These are phyloP conservation scores for Calidris pygmaea DNA, from an alignment of 2,113 vertebrate species.

Conservation along the genomic window DNA sequence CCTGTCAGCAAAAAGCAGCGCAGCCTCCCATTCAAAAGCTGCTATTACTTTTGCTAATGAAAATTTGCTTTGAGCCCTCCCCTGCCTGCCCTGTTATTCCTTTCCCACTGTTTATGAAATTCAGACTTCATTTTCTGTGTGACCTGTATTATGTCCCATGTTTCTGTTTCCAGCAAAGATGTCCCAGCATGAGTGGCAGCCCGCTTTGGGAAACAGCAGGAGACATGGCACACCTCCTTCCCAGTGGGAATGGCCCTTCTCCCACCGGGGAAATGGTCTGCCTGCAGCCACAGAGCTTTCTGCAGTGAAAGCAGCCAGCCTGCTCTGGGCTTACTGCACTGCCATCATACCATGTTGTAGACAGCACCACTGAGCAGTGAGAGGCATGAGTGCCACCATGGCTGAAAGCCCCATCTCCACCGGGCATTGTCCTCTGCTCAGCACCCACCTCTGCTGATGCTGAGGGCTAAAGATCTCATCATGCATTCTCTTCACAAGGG, in stretches of 20 bases:
- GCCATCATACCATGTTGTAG: neutral
- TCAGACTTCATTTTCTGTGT: neutral
- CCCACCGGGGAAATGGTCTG: neutral
- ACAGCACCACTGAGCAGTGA: neutral
- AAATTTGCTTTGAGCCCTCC: neutral
- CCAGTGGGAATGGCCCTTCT: neutral
- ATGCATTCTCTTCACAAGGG: neutral
- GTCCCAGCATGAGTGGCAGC: neutral
- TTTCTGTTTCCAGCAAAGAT: neutral
- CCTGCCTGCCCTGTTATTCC: neutral
- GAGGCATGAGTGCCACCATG: neutral
- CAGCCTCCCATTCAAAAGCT: neutral
- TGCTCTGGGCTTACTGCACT: neutral
- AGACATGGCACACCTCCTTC: neutral
- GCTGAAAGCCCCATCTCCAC: neutral
- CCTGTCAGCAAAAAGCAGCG: neutral
- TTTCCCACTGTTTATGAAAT: neutral
- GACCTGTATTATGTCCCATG: fast-evolving
- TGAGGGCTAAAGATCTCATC: neutral
- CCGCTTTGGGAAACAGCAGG: neutral
- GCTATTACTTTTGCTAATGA: neutral
- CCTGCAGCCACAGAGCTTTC: neutral
- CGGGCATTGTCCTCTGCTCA: neutral
- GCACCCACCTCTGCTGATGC: neutral
- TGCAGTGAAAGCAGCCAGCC: neutral